Evolutionary conservation across 2,888 invertebrate species (phyloP).

Genomic region (Dynastes hyllus): DNA sequence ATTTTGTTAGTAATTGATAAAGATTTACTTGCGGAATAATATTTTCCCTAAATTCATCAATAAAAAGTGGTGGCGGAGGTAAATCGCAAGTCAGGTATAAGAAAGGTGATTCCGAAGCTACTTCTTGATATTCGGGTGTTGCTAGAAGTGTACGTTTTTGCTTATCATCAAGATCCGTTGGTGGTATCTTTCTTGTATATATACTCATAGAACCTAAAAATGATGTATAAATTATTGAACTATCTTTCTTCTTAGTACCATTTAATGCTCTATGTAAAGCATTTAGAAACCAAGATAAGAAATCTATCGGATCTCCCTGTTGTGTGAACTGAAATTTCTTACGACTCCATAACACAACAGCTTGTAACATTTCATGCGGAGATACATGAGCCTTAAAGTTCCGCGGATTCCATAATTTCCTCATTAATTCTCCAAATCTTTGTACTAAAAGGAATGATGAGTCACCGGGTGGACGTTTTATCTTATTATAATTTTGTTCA

Average conservation of each 20-base stretch:
- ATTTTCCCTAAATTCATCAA: conserved; percentile 98
- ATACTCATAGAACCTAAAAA: conserved; percentile 95
- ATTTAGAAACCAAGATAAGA: conserved; percentile 98
- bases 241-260: conserved; percentile 90
- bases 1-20: conserved; percentile 94
- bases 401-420: conserved; percentile 99
- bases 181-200: conserved; percentile 93
- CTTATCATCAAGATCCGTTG: conserved; percentile 92
- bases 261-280: conserved; percentile 95
- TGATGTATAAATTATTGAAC: conserved; percentile 95
- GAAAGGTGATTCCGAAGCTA: conserved; percentile 93
- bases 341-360: conserved; percentile 96
- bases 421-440: conserved; percentile 94
- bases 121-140: conserved; percentile 91
- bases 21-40: conserved; percentile 99
- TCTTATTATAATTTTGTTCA: conserved; percentile 92
- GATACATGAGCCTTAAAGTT: conserved; percentile 99
- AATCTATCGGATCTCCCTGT: conserved; percentile 98
- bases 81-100: conserved; percentile 97
- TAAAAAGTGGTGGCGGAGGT: conserved; percentile 97
- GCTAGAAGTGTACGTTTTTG: conserved; percentile 85
- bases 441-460: conserved; percentile 93
- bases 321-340: conserved; percentile 98
- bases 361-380: conserved; percentile 99
- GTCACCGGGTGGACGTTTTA: conserved; percentile 96